These are phyloP conservation scores for Drosophila bunnanda DNA, from an alignment of 2,888 invertebrate genomes.

Conservation along the genomic window DNA sequence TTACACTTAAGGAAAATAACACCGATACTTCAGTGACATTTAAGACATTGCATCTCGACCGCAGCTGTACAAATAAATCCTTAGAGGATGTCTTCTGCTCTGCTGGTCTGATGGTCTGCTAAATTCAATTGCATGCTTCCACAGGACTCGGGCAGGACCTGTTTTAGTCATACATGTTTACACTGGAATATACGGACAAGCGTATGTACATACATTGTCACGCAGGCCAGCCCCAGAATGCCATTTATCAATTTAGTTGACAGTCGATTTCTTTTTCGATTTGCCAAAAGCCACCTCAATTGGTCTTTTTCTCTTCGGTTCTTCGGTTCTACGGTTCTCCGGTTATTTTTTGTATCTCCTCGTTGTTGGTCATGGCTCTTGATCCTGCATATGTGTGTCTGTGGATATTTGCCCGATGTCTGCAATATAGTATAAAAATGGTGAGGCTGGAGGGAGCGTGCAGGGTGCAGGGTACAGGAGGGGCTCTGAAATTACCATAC, in stretches of 20 bases:
- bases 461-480: background rate
- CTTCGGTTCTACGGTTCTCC: slow-evolving; percentile 1
- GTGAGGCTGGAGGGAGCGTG: slow-evolving; percentile 1
- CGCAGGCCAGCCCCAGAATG: slow-evolving; percentile 59
- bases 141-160: slow-evolving; percentile 36
- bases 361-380: slow-evolving; percentile 39
- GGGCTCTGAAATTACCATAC: slow-evolving; percentile 69
- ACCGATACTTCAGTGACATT: too few relatives aligned
- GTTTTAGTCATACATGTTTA: slow-evolving; percentile 28
- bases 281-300: slow-evolving; percentile 62
- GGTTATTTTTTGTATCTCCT: slow-evolving; percentile 10
- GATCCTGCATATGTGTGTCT: slow-evolving; percentile 29
- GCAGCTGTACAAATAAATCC: slow-evolving; percentile 30
- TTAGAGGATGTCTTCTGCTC: slow-evolving; percentile 36
- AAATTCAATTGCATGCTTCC: slow-evolving; percentile 64
- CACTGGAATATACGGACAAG: slow-evolving; percentile 17
- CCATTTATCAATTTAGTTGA: slow-evolving; percentile 82
- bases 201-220: slow-evolving; percentile 55
- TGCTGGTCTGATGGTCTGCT: slow-evolving; percentile 40
- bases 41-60: background rate
- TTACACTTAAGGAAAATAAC: too few relatives aligned
- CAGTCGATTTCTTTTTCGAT: slow-evolving; percentile 82
- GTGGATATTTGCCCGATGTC: slow-evolving; percentile 49
- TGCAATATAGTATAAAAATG: slow-evolving; percentile 70
- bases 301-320: slow-evolving; percentile 52